Conservation (phyloP, 2,113 vertebrate genomes). For the Myiozetetes cayanensis region DNA sequence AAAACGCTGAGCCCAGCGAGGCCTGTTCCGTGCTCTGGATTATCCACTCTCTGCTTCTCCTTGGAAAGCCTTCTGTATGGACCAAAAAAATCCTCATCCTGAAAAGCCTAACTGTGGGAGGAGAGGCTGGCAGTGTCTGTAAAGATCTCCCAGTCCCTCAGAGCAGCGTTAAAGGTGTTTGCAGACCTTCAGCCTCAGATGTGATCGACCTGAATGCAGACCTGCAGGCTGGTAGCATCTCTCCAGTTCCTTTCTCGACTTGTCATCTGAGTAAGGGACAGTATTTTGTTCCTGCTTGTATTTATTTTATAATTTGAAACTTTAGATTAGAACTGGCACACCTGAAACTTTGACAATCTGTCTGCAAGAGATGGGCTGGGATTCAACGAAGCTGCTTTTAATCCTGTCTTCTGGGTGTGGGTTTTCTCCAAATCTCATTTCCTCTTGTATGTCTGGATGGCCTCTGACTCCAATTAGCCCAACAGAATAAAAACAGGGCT, state of each 20-base stretch:
- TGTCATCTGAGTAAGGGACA: neutral
- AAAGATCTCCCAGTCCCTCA: neutral
- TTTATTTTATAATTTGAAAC: neutral
- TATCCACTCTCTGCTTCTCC: neutral
- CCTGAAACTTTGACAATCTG: neutral
- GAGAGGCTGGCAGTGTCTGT: neutral
- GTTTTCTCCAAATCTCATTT: slow-evolving; percentile 1
- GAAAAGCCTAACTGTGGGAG: neutral
- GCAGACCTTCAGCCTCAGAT: neutral
- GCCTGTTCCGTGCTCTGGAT: neutral
- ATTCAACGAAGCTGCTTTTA: slow-evolving; percentile 6
- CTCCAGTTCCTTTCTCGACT: neutral
- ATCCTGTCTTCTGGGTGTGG: neutral
- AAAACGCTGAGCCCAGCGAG: neutral
- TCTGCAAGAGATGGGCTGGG: neutral
- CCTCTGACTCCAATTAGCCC: neutral
- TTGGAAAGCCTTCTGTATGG: neutral
- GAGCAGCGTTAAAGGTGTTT: neutral
- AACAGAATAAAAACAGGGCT: neutral
- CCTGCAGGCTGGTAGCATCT: neutral
- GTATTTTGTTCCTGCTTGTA: neutral
- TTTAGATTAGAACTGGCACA: neutral
- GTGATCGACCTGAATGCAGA: neutral
- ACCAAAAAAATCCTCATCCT: neutral
- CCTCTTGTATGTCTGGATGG: neutral